Conservation (phyloP, 2,888 invertebrate genomes). For the Ferdinandea cuprea region DNA sequence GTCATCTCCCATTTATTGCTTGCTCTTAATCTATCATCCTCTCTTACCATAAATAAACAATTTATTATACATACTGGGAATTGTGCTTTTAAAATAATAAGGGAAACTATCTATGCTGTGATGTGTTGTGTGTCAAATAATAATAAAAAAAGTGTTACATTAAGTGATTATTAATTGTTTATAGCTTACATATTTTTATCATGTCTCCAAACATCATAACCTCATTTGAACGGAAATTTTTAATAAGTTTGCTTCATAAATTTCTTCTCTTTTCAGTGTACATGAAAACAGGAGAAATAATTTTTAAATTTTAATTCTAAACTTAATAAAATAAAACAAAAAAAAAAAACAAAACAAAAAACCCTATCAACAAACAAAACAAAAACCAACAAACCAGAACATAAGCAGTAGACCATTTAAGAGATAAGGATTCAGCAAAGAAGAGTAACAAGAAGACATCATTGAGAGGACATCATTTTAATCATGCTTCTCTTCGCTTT, state of each 20-base stretch:
- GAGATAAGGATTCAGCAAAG: constrained; percentile 16
- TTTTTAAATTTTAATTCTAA: constrained; percentile 73
- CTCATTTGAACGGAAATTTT: constrained; percentile 24
- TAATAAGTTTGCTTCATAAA: constrained; percentile 66
- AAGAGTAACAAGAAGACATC: constrained; percentile 16
- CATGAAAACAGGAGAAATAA: constrained; percentile 86
- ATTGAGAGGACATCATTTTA: not conserved
- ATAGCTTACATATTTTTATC: not conserved
- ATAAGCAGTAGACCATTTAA: constrained; percentile 57
- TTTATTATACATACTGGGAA: constrained; percentile 17
- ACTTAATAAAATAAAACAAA: constrained; percentile 46
- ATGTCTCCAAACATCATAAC: constrained; percentile 1
- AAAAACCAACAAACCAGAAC: constrained; percentile 52
- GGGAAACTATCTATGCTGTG: constrained; percentile 5
- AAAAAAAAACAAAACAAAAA: no score
- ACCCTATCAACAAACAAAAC: not conserved
- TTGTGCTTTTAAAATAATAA: not conserved
- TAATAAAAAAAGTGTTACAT: constrained; percentile 21
- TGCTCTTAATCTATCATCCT: constrained; percentile 14
- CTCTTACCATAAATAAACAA: not conserved
- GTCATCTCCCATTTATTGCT: constrained; percentile 15
- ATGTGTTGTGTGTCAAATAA: constrained; percentile 20
- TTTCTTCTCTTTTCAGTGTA: constrained; percentile 84
- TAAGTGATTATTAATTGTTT: constrained; percentile 40
- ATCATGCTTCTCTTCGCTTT: constrained; percentile 16